Base-by-base conservation (phyloP, 2,888 invertebrate species). In the Embidobia sp. region DNA sequence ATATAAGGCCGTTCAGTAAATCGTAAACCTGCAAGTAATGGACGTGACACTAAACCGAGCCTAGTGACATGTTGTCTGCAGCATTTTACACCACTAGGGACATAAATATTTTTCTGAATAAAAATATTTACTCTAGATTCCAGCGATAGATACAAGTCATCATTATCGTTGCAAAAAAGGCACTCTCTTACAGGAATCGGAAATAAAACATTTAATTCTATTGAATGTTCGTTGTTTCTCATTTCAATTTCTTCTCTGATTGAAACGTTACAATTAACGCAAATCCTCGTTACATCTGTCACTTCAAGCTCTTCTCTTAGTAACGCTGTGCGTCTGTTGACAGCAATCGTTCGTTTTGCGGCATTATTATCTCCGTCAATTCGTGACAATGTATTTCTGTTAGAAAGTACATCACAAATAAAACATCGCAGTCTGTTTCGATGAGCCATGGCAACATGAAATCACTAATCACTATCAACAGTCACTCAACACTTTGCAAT, bases 31-130 rank as follows among this genome's bases (percentile, higher is more conserved):
- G 8, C 15, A n/a, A 53, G 3, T 15, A 53, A 18, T 8, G 16
- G 22, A n/a, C 35, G 35, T 5, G 13, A 8, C n/a, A 15, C 15
- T 11, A 37, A 10, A 6, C 53, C 53, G 13, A 13, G 10, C 37
- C 13, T 8, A 13, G 10, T 6, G 13, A 42, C 18, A 15, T 57
- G 29, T 29, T 57, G 26, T 8, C 55, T 27, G 29, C 57, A 57
- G 13, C 42, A 26, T 57, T 57, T 35, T 0, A 7, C 29, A 29
- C 57, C 18, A 42, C 13, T 5, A 16, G 57, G 57, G 7, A 53
- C 37, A 10, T 33, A 53, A 10, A 53, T 57, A 18, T 42, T 57
- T 42, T 11, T 57, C 11, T 57, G 27, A 5, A 57, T n/a, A 57
- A 42, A 40, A 29, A 42, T 19, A 37, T 53, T 37, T 26, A 53